Conservation (phyloP, 1,140 invertebrate species). For the Babylonia areolata region DNA sequence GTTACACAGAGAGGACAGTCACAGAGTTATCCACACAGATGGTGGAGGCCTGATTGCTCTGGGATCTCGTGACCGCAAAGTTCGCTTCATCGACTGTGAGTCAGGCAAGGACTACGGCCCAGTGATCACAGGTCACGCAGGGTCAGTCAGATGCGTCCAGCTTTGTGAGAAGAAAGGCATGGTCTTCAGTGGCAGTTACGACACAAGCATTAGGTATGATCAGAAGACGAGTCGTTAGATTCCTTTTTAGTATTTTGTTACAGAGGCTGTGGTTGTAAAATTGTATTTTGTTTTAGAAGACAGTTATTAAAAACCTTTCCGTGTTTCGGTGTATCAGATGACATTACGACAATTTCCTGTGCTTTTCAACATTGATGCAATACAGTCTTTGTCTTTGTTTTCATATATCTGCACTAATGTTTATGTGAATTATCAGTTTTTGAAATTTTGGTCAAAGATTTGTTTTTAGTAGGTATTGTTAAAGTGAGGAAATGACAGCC, state of each 20-base stretch:
- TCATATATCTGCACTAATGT: no score
- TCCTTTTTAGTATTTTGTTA: no score
- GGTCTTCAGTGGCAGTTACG: slow-evolving; percentile 75
- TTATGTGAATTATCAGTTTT: no score
- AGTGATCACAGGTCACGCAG: slow-evolving; percentile 73
- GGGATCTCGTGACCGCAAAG: slow-evolving; percentile 71
- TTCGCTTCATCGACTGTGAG: slow-evolving; percentile 70
- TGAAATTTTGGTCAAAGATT: neutral
- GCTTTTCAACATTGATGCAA: no score
- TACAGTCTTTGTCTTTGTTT: no score
- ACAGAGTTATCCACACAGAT: slow-evolving; percentile 73
- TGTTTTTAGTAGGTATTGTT: neutral
- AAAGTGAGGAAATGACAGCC: no score
- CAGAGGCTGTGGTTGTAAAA: no score
- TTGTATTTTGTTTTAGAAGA: no score
- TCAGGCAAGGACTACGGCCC: slow-evolving; percentile 64
- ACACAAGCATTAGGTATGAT: slow-evolving; percentile 73
- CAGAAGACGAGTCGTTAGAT: no score
- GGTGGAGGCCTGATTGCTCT: slow-evolving; percentile 69
- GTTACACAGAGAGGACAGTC: slow-evolving; percentile 65
- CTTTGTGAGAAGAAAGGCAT: slow-evolving; percentile 65
- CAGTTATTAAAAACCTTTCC: no score
- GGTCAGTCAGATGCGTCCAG: slow-evolving; percentile 71
- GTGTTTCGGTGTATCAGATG: no score
- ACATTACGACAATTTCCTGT: no score